Conservation (phyloP, 2,888 invertebrate genomes). For the Hedya salicella region DNA sequence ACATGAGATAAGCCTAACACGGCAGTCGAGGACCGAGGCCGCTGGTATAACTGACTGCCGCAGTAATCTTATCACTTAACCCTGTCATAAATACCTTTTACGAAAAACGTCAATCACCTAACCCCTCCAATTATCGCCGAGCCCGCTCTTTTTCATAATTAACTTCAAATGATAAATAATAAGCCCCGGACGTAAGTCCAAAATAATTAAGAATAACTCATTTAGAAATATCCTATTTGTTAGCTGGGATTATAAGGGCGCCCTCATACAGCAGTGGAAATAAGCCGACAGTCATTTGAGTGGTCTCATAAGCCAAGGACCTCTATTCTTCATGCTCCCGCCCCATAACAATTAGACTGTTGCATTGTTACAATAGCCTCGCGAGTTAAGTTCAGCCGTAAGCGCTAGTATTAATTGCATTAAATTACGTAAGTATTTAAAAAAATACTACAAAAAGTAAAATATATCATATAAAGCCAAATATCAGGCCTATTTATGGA, state of each 20-base stretch:
- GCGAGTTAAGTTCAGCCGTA: too few relatives aligned
- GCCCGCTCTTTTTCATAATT: slow-evolving; percentile 44
- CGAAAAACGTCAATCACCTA: slow-evolving; percentile 52
- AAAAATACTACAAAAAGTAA: too few relatives aligned
- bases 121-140: slow-evolving; percentile 54
- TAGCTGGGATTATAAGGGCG: slow-evolving; percentile 23
- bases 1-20: too few relatives aligned
- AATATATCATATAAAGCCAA: too few relatives aligned
- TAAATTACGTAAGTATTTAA: too few relatives aligned
- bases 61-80: slow-evolving; percentile 42
- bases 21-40: too few relatives aligned
- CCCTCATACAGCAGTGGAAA: neutral
- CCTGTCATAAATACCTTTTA: slow-evolving; percentile 46
- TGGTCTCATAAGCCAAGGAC: neutral
- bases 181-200: slow-evolving; percentile 19
- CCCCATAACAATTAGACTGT: neutral
- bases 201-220: slow-evolving; percentile 36
- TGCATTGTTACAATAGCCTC: too few relatives aligned
- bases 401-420: too few relatives aligned
- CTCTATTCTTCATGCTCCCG: neutral
- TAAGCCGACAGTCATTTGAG: neutral
- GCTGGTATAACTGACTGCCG: too few relatives aligned
- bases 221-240: slow-evolving; percentile 32
- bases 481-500: too few relatives aligned
- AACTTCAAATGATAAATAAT: slow-evolving; percentile 31